Conservation (phyloP, 1,140 invertebrate genomes). For the Procambarus clarkii region DNA sequence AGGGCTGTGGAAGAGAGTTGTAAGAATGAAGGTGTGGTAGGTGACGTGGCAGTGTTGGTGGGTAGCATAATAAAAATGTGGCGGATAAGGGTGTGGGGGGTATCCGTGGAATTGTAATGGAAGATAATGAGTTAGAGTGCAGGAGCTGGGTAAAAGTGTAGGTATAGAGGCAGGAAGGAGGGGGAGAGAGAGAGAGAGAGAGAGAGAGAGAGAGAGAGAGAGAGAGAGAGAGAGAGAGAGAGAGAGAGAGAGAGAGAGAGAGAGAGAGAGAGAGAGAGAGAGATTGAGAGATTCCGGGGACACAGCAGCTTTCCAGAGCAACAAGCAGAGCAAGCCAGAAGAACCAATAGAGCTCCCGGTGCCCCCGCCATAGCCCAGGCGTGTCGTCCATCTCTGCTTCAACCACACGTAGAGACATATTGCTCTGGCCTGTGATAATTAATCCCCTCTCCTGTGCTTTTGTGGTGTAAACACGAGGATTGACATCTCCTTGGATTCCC, state of each 20-base stretch:
- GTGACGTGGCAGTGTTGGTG: too few relatives aligned
- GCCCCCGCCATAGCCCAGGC: neutral
- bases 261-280: constrained; percentile 4
- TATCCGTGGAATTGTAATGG: too few relatives aligned
- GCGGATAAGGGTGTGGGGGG: too few relatives aligned
- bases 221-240: constrained; percentile 16
- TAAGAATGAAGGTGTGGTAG: too few relatives aligned
- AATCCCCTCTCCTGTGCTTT: constrained; percentile 66
- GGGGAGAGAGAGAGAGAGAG: constrained; percentile 1
- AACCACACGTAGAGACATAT: constrained; percentile 44
- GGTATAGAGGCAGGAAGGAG: neutral
- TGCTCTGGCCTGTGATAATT: constrained; percentile 54
- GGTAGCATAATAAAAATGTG: too few relatives aligned
- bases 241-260: constrained; percentile 16
- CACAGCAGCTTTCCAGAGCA: too few relatives aligned
- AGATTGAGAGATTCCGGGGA: neutral
- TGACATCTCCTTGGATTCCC: constrained; percentile 65
- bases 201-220: neutral
- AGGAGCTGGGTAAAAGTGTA: too few relatives aligned
- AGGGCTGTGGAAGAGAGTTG: too few relatives aligned
- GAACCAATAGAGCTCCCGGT: neutral
- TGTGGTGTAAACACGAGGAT: constrained; percentile 64
- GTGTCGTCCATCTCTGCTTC: constrained; percentile 42
- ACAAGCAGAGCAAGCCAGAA: neutral
- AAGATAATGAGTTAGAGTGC: too few relatives aligned